phyloP scores from a whole-genome alignment of 2,888 invertebrate species.

The Cantharis rustica region DNA sequence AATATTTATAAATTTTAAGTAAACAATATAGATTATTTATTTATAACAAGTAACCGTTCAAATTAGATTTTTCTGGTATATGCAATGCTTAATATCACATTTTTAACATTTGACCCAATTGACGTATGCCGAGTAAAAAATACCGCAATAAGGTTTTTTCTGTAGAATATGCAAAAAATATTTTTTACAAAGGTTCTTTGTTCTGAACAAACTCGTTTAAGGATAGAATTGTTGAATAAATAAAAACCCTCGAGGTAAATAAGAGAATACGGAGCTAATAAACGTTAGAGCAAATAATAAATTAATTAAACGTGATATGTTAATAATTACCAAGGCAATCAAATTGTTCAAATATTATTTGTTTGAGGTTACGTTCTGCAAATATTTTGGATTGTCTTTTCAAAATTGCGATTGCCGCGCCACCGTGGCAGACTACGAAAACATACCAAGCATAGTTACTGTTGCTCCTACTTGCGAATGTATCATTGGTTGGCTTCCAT shows the following conservation, averaged over 20 bases:
- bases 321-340: neutral
- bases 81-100: neutral
- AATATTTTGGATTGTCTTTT: neutral
- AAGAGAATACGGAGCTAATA: neutral
- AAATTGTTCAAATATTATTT: neutral
- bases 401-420: neutral
- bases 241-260: neutral
- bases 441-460: too few species aligned
- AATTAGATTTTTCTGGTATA: neutral
- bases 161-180: neutral
- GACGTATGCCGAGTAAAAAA: neutral
- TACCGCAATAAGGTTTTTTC: neutral
- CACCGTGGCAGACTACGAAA: neutral
- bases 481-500: too few species aligned
- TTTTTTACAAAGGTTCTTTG: neutral
- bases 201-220: neutral
- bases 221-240: neutral
- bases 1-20: neutral
- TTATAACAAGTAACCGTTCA: neutral
- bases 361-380: neutral
- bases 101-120: neutral
- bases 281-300: neutral
- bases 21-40: neutral
- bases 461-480: too few species aligned
- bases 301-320: neutral